Evolutionary conservation across 2,888 invertebrate species (phyloP).

Genomic region (Cylloceria caligata): DNA sequence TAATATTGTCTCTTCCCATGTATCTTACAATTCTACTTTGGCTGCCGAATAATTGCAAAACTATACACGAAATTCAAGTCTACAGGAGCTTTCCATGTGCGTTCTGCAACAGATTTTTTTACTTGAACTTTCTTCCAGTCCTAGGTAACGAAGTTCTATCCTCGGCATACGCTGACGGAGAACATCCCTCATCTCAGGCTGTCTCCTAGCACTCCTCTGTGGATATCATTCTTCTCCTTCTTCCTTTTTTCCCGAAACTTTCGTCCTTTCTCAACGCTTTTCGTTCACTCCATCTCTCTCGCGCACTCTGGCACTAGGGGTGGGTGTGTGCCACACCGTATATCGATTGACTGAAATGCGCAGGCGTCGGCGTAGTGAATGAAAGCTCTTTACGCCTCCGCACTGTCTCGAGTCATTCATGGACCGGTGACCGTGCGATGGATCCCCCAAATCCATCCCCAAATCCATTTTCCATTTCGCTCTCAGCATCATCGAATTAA

Average conservation of each 20-base stretch:
- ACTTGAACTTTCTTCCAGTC: too few species aligned
- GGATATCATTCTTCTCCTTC: constrained; percentile 12
- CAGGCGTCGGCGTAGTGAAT: constrained; percentile 79
- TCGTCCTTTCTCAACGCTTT: constrained; percentile 24
- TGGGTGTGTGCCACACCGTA: constrained; percentile 72
- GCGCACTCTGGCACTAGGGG: constrained; percentile 55
- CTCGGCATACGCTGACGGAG: neutral
- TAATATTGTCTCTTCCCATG: too few species aligned
- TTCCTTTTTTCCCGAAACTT: constrained; percentile 18
- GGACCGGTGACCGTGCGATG: constrained; percentile 71
- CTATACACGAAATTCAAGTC: too few species aligned
- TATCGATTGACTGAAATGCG: constrained; percentile 77
- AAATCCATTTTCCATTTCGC: constrained; percentile 63
- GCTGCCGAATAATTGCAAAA: too few species aligned
- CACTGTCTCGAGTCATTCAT: constrained; percentile 76
- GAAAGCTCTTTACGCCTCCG: constrained; percentile 77
- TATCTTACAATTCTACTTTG: too few species aligned
- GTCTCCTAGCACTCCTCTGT: neutral
- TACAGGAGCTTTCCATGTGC: too few species aligned
- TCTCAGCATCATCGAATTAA: constrained; percentile 47
- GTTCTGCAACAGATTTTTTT: too few species aligned
- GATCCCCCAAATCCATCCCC: constrained; percentile 62
- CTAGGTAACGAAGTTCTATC: neutral
- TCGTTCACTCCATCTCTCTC: constrained; percentile 35
- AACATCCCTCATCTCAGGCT: neutral